These are phyloP conservation scores for Nanorana parkeri DNA, from an alignment of 2,113 vertebrate species.

Conservation along the genomic window DNA sequence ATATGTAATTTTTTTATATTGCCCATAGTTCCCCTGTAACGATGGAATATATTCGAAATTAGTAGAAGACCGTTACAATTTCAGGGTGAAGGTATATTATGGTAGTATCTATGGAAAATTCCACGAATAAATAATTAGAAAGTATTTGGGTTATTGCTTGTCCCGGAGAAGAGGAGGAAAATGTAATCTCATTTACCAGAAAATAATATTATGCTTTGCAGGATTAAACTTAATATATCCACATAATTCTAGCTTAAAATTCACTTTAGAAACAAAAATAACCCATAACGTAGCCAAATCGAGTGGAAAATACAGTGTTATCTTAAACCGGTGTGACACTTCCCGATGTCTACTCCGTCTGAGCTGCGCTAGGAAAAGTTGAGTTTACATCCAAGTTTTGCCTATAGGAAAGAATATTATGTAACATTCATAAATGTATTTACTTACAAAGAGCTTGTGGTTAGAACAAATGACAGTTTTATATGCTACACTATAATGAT, in stretches of 20 bases:
- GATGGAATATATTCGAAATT: background rate
- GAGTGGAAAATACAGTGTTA: slow-evolving; percentile 22
- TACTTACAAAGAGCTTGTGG: background rate
- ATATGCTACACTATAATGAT: background rate
- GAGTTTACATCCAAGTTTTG: background rate
- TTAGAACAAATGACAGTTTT: background rate
- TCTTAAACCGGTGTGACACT: slow-evolving; percentile 26
- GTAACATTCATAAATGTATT: background rate
- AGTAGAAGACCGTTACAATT: background rate
- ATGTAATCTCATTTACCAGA: slow-evolving; percentile 45
- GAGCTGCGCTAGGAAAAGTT: slow-evolving; percentile 11
- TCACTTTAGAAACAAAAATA: slow-evolving; percentile 31
- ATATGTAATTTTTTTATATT: too few species aligned
- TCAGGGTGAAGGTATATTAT: background rate
- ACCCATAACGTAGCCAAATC: slow-evolving; percentile 16
- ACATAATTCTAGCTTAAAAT: slow-evolving; percentile 44
- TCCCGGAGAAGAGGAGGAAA: slow-evolving; percentile 32
- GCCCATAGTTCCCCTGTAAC: too few species aligned
- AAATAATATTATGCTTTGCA: slow-evolving; percentile 42
- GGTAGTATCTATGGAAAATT: slow-evolving; percentile 11
- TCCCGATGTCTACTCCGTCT: background rate
- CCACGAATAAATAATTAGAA: slow-evolving; percentile 34
- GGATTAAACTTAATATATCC: slow-evolving; percentile 46
- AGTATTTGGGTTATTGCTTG: slow-evolving; percentile 24
- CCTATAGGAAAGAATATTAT: background rate